Conservation (phyloP, 2,888 invertebrate species). For the Odontocolon sp. region DNA sequence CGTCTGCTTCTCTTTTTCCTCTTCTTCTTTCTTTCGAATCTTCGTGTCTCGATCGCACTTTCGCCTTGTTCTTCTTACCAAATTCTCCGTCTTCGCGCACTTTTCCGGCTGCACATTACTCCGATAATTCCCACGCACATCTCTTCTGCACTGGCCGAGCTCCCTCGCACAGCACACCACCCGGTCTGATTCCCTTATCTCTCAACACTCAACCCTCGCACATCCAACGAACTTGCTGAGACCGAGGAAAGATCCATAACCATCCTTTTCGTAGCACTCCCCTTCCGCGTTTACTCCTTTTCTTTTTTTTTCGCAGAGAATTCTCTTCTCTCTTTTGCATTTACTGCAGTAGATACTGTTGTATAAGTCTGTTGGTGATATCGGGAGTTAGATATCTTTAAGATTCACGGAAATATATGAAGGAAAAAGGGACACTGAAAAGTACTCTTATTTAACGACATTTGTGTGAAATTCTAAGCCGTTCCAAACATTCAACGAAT, state of each 20-base stretch:
- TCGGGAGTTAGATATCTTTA: no score
- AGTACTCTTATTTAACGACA: no score
- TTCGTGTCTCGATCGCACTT: not conserved
- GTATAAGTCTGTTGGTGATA: no score
- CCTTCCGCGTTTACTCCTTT: not conserved
- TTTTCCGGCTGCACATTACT: slow-evolving; percentile 53
- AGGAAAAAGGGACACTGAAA: no score
- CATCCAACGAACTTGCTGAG: slow-evolving; percentile 7
- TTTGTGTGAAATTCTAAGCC: no score
- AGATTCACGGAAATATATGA: no score
- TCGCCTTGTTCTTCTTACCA: slow-evolving; percentile 19
- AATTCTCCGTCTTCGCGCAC: slow-evolving; percentile 22
- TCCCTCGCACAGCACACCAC: not conserved
- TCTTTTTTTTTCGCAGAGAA: no score
- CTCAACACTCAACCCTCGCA: slow-evolving; percentile 43
- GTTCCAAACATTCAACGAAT: no score
- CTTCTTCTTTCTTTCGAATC: not conserved
- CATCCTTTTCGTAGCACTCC: not conserved
- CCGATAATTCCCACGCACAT: slow-evolving; percentile 58
- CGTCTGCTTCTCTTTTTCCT: slow-evolving; percentile 6
- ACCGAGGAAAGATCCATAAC: not conserved
- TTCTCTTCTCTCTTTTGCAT: no score
- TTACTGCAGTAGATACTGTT: no score
- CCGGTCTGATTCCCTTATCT: slow-evolving; percentile 57
- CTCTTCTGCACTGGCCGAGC: not conserved